A percentile compares a stretch with the other conserved stretches of the same genome.
Evolutionary conservation across 2,888 invertebrate genomes (phyloP).

Genomic region (Adelphocoris suturalis): DNA sequence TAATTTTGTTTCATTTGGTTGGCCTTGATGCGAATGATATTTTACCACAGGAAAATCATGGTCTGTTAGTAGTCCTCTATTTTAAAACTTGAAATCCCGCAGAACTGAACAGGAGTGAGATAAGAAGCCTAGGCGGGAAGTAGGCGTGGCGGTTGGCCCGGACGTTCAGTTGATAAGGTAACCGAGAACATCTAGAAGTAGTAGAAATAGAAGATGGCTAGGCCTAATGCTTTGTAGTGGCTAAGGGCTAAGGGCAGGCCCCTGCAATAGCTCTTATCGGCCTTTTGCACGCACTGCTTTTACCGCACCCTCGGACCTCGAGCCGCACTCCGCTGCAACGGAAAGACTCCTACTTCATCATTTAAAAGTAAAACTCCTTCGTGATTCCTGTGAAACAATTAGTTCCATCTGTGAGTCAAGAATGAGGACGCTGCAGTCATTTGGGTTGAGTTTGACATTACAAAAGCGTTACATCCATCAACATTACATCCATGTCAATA

Average conservation of each 20-base stretch:
- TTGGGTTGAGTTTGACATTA: no score
- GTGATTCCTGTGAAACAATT: neutral
- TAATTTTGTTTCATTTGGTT: no score
- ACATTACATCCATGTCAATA: no score
- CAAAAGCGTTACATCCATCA: no score
- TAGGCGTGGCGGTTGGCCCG: neutral
- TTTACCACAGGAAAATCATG: no score
- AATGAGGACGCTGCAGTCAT: no score
- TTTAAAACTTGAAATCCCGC: conserved; percentile 11
- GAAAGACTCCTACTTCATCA: conserved; percentile 1
- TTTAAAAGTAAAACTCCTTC: neutral
- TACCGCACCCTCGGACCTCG: neutral
- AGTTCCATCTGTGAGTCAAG: no score
- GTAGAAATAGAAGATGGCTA: conserved; percentile 36
- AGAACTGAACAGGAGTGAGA: neutral
- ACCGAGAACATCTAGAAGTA: conserved; percentile 30
- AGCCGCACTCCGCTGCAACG: conserved; percentile 23
- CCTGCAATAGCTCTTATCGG: conserved; percentile 25
- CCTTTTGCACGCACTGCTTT: conserved; percentile 6
- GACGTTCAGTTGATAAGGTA: conserved; percentile 22
- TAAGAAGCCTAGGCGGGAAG: neutral
- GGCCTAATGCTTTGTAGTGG: conserved; percentile 1
- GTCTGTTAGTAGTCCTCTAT: neutral
- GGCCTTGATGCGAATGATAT: no score
- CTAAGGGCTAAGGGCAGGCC: conserved; percentile 23